Conservation (phyloP, 2,113 vertebrate genomes). For the Coregonus clupeaformis region DNA sequence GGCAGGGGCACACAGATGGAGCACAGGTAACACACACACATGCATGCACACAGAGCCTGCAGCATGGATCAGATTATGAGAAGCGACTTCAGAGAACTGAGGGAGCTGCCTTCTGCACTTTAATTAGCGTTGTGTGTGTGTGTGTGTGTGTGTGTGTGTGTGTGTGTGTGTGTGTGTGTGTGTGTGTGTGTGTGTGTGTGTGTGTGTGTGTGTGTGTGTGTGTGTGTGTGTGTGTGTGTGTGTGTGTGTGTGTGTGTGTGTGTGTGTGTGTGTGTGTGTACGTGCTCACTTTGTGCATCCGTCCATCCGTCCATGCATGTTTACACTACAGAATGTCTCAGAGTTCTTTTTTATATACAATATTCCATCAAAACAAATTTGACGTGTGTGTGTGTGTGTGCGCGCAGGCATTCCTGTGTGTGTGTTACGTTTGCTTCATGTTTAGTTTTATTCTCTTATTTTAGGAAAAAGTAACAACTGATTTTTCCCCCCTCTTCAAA, state of each 20-base stretch:
- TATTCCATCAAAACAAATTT: too few species aligned
- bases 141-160: constrained; percentile 36
- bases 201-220: constrained; percentile 57
- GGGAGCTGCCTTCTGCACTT: constrained; percentile 50
- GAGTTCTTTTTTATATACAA: too few species aligned
- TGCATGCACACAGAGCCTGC: constrained; percentile 40
- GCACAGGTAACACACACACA: too few species aligned
- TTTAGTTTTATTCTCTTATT: constrained; percentile 73
- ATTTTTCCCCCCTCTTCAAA: constrained; percentile 76
- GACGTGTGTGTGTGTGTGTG: not conserved
- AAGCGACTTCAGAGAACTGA: constrained; percentile 43
- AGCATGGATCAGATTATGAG: constrained; percentile 63
- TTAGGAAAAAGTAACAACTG: constrained; percentile 70
- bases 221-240: constrained; percentile 19
- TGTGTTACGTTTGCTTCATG: constrained; percentile 38
- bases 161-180: constrained; percentile 48
- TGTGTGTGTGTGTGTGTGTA: constrained; percentile 53
- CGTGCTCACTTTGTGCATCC: not conserved
- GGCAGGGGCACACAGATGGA: constrained; percentile 36
- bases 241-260: constrained; percentile 24
- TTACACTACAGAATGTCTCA: too few species aligned
- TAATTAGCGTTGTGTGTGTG: constrained; percentile 63
- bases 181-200: constrained; percentile 34
- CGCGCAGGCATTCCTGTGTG: constrained; percentile 10
- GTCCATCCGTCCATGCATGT: not conserved